These are phyloP conservation scores for Aphodius sticticus DNA, from an alignment of 2,888 invertebrate genomes.

Conservation along the genomic window DNA sequence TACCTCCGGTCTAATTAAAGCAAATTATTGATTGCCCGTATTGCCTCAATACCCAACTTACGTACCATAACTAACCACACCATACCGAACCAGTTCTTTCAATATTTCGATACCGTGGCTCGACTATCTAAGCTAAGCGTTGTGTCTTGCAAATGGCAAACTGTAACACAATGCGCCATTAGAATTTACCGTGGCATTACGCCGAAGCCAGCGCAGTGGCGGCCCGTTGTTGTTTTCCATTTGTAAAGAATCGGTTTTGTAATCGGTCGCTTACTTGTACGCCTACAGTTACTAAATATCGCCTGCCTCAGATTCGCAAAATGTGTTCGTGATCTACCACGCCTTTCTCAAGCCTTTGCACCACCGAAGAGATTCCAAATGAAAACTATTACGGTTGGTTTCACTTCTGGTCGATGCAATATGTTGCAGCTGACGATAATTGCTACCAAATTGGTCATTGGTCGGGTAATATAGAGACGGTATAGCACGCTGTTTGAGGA, in stretches of 20 bases:
- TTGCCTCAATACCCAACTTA: not conserved
- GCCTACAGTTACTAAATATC: not conserved
- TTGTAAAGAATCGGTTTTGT: not conserved
- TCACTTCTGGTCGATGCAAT: not conserved
- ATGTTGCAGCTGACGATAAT: not conserved
- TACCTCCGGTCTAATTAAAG: not conserved
- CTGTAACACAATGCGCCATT: not conserved
- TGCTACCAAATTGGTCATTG: not conserved
- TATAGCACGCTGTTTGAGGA: not conserved
- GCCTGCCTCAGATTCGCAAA: slow-evolving; percentile 4
- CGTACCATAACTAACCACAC: not conserved
- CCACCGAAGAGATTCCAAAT: not conserved
- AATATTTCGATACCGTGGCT: not conserved
- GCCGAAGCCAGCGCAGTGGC: too few relatives aligned
- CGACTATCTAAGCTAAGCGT: not conserved
- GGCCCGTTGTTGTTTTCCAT: not conserved
- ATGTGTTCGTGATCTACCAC: not conserved
- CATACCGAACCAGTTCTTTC: not conserved
- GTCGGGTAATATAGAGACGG: not conserved
- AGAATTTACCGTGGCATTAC: not conserved
- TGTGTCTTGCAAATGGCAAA: not conserved
- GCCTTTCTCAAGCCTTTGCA: not conserved
- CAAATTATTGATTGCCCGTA: not conserved
- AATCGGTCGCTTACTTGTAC: not conserved
- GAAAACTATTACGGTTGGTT: not conserved